phyloP scores from a whole-genome alignment of 2,797 vertebrate genomes.

The Setipinna tenuifilis region DNA sequence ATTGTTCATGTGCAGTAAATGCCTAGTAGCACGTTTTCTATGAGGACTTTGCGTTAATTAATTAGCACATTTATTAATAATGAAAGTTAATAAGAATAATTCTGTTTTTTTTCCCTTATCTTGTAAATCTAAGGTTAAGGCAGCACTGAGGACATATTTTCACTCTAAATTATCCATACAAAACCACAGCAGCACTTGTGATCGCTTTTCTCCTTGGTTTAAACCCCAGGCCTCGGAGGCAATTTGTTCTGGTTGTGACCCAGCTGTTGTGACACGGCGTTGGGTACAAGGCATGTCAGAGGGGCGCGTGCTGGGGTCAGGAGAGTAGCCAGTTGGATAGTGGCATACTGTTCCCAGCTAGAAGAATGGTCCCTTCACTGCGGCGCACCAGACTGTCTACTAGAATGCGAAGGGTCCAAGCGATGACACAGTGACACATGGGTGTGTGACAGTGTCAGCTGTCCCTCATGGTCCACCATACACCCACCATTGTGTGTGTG shows the following conservation, averaged over 20 bases:
- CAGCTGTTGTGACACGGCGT: constrained; percentile 54
- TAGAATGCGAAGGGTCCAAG: not conserved
- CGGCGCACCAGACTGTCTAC: not conserved
- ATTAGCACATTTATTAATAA: too few relatives aligned
- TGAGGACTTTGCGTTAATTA: too few relatives aligned
- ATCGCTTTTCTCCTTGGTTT: not conserved
- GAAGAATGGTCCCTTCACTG: constrained; percentile 41
- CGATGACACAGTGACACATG: constrained; percentile 34
- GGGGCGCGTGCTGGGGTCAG: constrained; percentile 55
- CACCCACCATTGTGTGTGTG: constrained; percentile 31
- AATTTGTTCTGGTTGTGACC: constrained; percentile 18
- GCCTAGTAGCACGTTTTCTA: too few relatives aligned
- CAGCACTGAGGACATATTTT: not conserved
- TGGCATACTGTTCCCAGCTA: constrained; percentile 32
- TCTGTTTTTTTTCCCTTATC: too few relatives aligned
- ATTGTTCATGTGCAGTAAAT: too few relatives aligned
- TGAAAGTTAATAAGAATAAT: too few relatives aligned
- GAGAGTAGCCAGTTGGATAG: constrained; percentile 32
- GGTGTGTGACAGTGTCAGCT: constrained; percentile 38
- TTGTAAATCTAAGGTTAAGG: too few relatives aligned
- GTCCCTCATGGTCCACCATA: constrained; percentile 24
- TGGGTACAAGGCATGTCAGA: constrained; percentile 41
- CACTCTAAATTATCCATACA: not conserved
- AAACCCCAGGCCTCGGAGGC: not conserved
- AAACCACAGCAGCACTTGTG: not conserved